Percentiles rank a stretch among this genome's conserved stretches.
phyloP scores from a whole-genome alignment of 2,113 vertebrate genomes.

The Willisornis vidua region DNA sequence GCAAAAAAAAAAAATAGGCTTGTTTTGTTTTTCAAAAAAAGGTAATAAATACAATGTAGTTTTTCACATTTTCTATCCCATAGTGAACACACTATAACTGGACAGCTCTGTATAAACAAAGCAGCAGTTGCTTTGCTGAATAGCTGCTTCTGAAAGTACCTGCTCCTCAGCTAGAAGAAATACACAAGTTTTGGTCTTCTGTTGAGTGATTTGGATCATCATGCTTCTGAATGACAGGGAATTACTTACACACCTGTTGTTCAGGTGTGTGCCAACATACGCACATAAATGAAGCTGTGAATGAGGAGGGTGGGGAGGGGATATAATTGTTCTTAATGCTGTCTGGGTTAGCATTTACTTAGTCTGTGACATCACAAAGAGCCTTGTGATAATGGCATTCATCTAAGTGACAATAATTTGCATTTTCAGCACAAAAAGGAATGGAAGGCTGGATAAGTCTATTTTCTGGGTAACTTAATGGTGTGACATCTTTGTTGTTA shows the following conservation, averaged over 20 bases:
- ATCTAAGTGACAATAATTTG: neutral
- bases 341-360: neutral
- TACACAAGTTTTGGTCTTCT: neutral
- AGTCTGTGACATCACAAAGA: neutral
- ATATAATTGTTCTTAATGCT: neutral
- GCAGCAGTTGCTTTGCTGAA: neutral
- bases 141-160: constrained; percentile 4
- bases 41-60: neutral
- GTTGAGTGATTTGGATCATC: neutral
- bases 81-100: neutral
- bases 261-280: neutral
- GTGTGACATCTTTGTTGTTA: neutral
- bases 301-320: neutral
- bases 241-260: constrained; percentile 25
- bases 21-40: neutral
- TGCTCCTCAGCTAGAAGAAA: neutral
- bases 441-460: neutral
- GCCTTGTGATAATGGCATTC: neutral
- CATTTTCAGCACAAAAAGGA: neutral
- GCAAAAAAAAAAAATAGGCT: neutral
- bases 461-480: neutral
- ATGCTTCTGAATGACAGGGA: neutral
- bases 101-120: constrained; percentile 10
- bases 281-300: neutral
- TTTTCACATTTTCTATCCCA: neutral